Conservation (phyloP, 2,797 vertebrate genomes). For the Pterois miles region DNA sequence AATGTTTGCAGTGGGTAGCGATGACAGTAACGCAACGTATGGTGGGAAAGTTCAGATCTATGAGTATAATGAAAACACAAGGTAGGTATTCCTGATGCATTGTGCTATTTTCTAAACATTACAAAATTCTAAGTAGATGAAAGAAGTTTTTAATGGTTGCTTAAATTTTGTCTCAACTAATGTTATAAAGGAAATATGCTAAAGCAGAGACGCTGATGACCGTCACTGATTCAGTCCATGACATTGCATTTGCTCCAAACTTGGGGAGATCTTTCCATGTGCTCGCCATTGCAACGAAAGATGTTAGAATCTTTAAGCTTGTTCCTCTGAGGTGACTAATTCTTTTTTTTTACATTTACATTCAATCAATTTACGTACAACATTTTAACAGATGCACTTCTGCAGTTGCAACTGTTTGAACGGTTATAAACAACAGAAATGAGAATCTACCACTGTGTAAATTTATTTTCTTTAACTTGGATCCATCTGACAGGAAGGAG, state of each 20-base stretch:
- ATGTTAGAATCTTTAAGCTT: conserved; percentile 96
- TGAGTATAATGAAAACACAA: conserved; percentile 98
- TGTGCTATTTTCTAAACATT: background rate
- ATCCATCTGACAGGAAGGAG: conserved; percentile 86
- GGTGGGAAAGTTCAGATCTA: conserved; percentile 98
- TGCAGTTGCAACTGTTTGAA: background rate
- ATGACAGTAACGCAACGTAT: conserved; percentile 92
- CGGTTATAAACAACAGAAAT: background rate
- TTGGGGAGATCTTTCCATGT: conserved; percentile 97
- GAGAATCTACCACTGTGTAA: background rate
- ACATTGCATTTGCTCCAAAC: conserved; percentile 97
- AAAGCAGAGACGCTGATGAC: conserved; percentile 97
- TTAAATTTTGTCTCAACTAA: background rate
- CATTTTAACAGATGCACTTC: background rate
- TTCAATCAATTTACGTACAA: background rate
- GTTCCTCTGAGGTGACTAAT: conserved; percentile 90
- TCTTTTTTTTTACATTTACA: no score
- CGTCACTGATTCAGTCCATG: conserved; percentile 95
- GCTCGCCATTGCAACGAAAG: conserved; percentile 96
- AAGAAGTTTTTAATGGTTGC: background rate
- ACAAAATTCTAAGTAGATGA: background rate
- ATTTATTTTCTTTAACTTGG: background rate
- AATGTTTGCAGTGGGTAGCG: conserved; percentile 98
- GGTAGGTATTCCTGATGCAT: conserved; percentile 70
- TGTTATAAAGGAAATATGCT: conserved; percentile 89